Percentiles rank a stretch among this genome's conserved stretches.
Conservation (phyloP, 1,140 invertebrate species). For the Zophobas atratus region DNA sequence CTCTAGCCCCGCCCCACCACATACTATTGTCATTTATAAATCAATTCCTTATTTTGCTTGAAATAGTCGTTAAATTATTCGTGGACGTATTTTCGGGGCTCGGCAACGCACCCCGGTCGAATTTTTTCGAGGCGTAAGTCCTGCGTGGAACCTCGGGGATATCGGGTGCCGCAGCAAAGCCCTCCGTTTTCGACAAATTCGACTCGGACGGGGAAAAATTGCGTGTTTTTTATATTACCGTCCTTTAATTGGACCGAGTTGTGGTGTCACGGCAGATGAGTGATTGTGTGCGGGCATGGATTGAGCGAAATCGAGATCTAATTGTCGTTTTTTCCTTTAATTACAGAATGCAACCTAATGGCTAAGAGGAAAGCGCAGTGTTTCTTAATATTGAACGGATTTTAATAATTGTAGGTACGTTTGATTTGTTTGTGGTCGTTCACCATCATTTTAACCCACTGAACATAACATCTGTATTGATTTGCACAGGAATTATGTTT, state of each 20-base stretch:
- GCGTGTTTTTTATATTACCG: no score
- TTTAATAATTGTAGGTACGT: constrained; percentile 40
- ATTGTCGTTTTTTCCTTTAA: constrained; percentile 9
- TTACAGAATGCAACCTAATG: constrained; percentile 58
- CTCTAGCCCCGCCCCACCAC: constrained; percentile 61
- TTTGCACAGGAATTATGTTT: constrained; percentile 46
- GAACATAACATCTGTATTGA: constrained; percentile 44
- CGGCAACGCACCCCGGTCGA: not conserved
- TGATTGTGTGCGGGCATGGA: not conserved
- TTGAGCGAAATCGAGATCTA: not conserved
- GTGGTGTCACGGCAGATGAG: not conserved
- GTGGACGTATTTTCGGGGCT: not conserved
- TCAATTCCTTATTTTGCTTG: constrained; percentile 51
- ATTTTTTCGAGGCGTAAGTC: no score
- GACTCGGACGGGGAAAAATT: no score
- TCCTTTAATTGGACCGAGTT: not conserved
- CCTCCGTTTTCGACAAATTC: no score
- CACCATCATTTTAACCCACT: constrained; percentile 42
- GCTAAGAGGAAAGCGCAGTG: constrained; percentile 49
- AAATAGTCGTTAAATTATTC: constrained; percentile 13
- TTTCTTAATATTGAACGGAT: constrained; percentile 38
- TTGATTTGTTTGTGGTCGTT: constrained; percentile 46
- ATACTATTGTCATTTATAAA: constrained; percentile 59
- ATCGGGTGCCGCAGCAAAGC: no score
- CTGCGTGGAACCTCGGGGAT: no score